Evolutionary conservation across 2,888 invertebrate species (phyloP), one percentile per base, ranked within the genome.

Genomic region (Phragmatobia fuliginosa): DNA sequence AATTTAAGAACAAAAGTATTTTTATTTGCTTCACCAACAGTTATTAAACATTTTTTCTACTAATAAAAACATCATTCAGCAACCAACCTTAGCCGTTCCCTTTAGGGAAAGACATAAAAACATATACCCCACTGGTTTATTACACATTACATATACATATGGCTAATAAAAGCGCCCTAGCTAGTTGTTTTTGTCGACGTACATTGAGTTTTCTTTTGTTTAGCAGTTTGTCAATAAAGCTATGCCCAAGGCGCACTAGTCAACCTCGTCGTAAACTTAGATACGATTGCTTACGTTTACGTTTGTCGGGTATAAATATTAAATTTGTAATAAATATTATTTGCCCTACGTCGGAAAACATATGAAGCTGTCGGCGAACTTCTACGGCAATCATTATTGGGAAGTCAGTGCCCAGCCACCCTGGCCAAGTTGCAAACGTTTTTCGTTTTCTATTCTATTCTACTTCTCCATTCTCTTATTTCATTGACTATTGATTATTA

Each of bases 81-180:
- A 66, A 68, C 65, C 61, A 62, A 67, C 38, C 45, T 63, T 25
- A 59, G 18, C 52, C 49, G 72, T 73, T 77, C 73, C 81, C 73
- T 74, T 76, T 77, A 76, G 77, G 74, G 83, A 78, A 76, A 80
- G 79, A 80, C 83, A 80, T 87, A 86, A 87, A 87, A 86, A 85
- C 82, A 85, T 82, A 83, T 75, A 79, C 87, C 87, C 87, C 80
- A 84, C 87, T 84, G 87, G 81, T 88, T 88, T 88, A 88, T 85
- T 87, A 80, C 87, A 77, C 82, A 85, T 83, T 83, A 85, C 87
- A 86, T 84, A 88, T 84, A 85, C 88, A 86, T 84, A 88, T 84
- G 85, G 83, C 85, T 85, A 87, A 86, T 88, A 88, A 86, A 86
- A 80, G 74, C 65, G 69, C 71, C 73, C 71, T 71, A 76, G 49